These are phyloP conservation scores for Catharus minimus DNA, from an alignment of 2,113 vertebrate species.

Conservation along the genomic window DNA sequence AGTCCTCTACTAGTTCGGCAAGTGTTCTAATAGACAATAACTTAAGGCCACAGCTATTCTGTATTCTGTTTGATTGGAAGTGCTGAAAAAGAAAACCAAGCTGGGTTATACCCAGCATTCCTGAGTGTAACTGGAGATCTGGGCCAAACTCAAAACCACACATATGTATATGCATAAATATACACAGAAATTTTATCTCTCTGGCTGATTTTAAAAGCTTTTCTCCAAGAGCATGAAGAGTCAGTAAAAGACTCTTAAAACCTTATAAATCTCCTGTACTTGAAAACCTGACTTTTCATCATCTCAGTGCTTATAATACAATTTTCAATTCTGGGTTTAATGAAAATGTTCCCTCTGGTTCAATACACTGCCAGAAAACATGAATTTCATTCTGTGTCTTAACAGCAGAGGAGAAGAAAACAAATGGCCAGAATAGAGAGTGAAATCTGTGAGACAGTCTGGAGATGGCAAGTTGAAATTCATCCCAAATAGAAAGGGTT, in stretches of 20 bases:
- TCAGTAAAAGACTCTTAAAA: not conserved
- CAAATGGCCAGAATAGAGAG: not conserved
- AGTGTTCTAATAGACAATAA: not conserved
- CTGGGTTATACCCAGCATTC: not conserved
- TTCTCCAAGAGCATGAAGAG: not conserved
- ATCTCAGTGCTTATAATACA: not conserved
- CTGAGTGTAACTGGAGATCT: not conserved
- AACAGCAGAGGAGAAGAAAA: not conserved
- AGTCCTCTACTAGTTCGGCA: not conserved
- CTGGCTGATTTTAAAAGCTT: not conserved
- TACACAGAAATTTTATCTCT: not conserved
- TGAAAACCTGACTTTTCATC: not conserved
- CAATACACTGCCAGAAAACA: not conserved
- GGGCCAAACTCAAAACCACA: not conserved
- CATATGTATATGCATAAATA: not conserved
- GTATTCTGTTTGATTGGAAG: slow-evolving; percentile 22
- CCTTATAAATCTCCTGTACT: not conserved
- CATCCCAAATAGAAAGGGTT: not conserved
- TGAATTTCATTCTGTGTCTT: not conserved
- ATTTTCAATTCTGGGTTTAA: not conserved
- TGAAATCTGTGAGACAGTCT: not conserved
- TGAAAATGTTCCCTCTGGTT: not conserved
- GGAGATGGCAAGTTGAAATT: not conserved
- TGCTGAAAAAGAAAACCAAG: not conserved
- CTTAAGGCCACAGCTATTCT: not conserved